Evolutionary conservation across 2,888 invertebrate genomes (phyloP).

Genomic region (Nemapogon koenigi): DNA sequence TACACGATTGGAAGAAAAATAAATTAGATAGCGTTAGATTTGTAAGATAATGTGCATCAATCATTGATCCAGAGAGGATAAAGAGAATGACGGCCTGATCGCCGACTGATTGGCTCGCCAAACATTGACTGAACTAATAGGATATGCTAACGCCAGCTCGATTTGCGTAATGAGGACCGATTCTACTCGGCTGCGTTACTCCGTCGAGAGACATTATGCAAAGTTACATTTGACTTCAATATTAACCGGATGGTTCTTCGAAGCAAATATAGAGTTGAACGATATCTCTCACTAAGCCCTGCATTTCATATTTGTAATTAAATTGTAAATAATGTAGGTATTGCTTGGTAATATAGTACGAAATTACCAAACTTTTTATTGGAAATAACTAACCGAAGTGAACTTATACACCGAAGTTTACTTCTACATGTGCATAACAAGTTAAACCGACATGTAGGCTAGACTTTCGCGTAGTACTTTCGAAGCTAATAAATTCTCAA

Average conservation of each 20-base stretch:
- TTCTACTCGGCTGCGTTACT: conserved; percentile 27
- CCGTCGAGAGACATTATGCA: conserved; percentile 47
- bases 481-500: conserved; percentile 53
- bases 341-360: no score
- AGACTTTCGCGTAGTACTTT: conserved; percentile 34
- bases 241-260: conserved; percentile 21
- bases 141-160: conserved; percentile 44
- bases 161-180: conserved; percentile 58
- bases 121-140: conserved; percentile 59
- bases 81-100: conserved; percentile 28
- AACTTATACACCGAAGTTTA: no score
- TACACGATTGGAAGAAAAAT: not conserved
- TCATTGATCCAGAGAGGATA: conserved; percentile 13
- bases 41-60: not conserved
- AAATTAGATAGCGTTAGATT: not conserved
- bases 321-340: no score
- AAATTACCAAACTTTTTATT: no score
- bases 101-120: conserved; percentile 38
- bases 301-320: no score
- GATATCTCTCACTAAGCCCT: no score
- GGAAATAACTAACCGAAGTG: no score
- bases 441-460: conserved; percentile 16
- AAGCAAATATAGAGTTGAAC: no score
- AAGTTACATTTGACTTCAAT: conserved; percentile 52
- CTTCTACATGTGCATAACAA: no score